Base-by-base conservation (phyloP, 2,888 invertebrate genomes). In the Chrysomela aeneicollis region DNA sequence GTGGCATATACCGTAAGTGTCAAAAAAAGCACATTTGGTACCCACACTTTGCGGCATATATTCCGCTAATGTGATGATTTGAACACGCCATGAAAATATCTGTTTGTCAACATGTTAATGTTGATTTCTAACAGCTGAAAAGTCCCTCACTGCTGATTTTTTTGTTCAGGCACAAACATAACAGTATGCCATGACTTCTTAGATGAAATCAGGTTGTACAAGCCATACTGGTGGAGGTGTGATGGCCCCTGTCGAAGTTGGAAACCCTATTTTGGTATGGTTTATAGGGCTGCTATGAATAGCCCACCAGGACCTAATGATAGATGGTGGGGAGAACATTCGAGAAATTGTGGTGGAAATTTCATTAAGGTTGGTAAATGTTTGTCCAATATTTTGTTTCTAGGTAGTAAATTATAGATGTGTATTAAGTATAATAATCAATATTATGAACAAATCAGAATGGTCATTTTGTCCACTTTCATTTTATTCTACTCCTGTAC, bases 171-270 rank as follows among this genome's bases (percentile, higher is more conserved):
- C 9, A 82, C 82, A 15, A 81, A 81, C 58, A 83, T 83, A 61
- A 80, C 81, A 2, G 88, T 98, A 52, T 99, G 97, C 79, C 99
- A 99, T 81, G 88, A 85, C 71, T 99, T 99, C 80, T 92, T 96
- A 81, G 95, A 95, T 81, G 99, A 99, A 87, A 98, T 98, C 8
- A 78, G 87, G 66, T 80, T 90, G 1, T 97, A 96, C 80, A 88
- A 92, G 81, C 92, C 90, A 52, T 59, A 67, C 15, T 50, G 51
- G 42, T 62, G 62, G 62, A 87, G 93, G 72, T 99, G 98, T 80
- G 86, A 92, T 82, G 98, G 98, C 0, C 89, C 92, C 0, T 99
- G 98, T 79, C 91, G 90, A 72, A 82, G 85, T 1, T 84, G 86
- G 63, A 85, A 86, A 55, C 99, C 99, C 0, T 95, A 89, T 81